Percentiles rank a stretch among this genome's conserved stretches.
phyloP scores from a whole-genome alignment of 2,888 invertebrate genomes.

The Panzeria rudis region DNA sequence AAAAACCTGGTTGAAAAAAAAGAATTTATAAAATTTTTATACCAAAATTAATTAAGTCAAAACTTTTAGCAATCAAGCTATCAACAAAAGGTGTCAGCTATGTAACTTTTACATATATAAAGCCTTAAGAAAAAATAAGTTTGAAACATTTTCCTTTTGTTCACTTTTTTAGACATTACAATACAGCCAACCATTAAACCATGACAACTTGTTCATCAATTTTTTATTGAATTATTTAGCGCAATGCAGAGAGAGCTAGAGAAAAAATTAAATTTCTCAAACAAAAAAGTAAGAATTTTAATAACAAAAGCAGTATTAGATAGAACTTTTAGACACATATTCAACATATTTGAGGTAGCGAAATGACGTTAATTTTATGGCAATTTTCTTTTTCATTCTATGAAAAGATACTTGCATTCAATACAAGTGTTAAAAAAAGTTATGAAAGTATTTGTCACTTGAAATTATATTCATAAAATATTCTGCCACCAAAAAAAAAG shows the following conservation, averaged over 20 bases:
- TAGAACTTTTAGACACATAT: constrained; percentile 19
- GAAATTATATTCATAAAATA: constrained; percentile 45
- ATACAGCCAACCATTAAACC: constrained; percentile 52
- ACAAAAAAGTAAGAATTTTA: constrained; percentile 45
- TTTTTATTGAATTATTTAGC: constrained; percentile 69
- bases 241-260: not conserved
- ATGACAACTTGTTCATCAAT: constrained; percentile 69
- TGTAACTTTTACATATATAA: not conserved
- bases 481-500: constrained; percentile 38
- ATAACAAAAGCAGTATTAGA: constrained; percentile 52
- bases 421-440: constrained; percentile 48
- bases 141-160: constrained; percentile 11
- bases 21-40: constrained; percentile 81
- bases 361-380: constrained; percentile 63
- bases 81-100: constrained; percentile 36
- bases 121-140: not conserved
- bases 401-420: constrained; percentile 13
- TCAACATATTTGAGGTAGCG: constrained; percentile 66
- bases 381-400: constrained; percentile 23
- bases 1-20: constrained; percentile 71
- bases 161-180: constrained; percentile 3
- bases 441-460: constrained; percentile 70
- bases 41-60: constrained; percentile 72
- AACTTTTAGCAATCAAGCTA: constrained; percentile 35
- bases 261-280: constrained; percentile 6